Evolutionary conservation across 2,113 vertebrate species (phyloP).

Genomic region (Athene noctua): DNA sequence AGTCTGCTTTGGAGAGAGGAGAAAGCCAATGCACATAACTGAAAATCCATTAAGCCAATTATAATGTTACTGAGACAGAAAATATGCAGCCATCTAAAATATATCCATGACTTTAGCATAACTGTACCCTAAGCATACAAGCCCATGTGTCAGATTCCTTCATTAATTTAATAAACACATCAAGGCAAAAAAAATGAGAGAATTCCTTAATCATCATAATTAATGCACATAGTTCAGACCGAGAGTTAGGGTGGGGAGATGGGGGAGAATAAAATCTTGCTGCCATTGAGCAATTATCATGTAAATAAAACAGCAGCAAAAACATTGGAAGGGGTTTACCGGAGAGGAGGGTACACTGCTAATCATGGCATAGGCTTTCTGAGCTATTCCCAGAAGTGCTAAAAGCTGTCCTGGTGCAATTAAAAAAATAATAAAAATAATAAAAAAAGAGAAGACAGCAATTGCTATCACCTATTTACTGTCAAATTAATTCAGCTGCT

Average conservation of each 20-base stretch:
- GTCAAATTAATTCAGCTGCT: slow-evolving; percentile 88
- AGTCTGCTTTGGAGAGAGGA: slow-evolving; percentile 60
- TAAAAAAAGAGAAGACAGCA: slow-evolving; percentile 60
- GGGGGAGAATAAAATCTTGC: slow-evolving; percentile 69
- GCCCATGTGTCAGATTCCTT: slow-evolving; percentile 77
- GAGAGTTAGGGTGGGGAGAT: slow-evolving; percentile 1
- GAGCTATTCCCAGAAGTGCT: slow-evolving; percentile 81
- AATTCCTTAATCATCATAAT: slow-evolving; percentile 82
- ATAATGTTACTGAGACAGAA: slow-evolving; percentile 45
- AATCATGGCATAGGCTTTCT: slow-evolving; percentile 73
- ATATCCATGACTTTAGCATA: slow-evolving; percentile 56
- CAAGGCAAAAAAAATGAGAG: slow-evolving; percentile 77
- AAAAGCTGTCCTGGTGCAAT: slow-evolving; percentile 83
- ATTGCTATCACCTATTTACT: slow-evolving; percentile 83
- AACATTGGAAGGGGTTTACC: background rate
- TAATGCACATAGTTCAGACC: slow-evolving; percentile 73
- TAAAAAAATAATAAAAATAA: slow-evolving; percentile 76
- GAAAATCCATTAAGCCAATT: slow-evolving; percentile 75
- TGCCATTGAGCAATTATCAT: slow-evolving; percentile 82
- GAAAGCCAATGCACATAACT: slow-evolving; percentile 16
- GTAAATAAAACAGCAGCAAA: slow-evolving; percentile 81
- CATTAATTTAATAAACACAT: slow-evolving; percentile 90
- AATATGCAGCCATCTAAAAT: slow-evolving; percentile 58
- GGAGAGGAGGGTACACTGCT: slow-evolving; percentile 64
- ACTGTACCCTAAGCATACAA: slow-evolving; percentile 71